Evolutionary conservation across 1,140 invertebrate species (phyloP).

Genomic region (Oppia nitens): DNA sequence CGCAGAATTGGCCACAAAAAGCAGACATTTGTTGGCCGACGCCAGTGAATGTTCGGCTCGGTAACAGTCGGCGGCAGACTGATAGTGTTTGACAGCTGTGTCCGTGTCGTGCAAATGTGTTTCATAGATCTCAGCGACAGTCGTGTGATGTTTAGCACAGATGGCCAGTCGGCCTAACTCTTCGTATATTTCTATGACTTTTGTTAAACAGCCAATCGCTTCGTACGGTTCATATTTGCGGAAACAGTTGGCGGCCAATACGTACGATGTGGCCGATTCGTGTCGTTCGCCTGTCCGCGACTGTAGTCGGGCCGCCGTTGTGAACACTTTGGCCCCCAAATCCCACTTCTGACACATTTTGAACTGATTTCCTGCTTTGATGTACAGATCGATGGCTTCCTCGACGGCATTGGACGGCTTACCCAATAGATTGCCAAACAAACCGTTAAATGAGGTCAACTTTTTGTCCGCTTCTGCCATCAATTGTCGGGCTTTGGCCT

Average conservation of each 20-base stretch:
- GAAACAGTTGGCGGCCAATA: conserved; percentile 92
- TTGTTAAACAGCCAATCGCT: conserved; percentile 74
- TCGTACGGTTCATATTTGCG: conserved; percentile 87
- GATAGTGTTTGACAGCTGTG: conserved; percentile 77
- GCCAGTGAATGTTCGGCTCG: conserved; percentile 41
- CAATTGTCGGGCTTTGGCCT: conserved; percentile 76
- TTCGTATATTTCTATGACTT: conserved; percentile 94
- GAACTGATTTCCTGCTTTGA: conserved; percentile 85
- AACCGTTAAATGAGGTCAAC: conserved; percentile 54
- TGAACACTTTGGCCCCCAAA: conserved; percentile 34
- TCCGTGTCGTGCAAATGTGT: conserved; percentile 76
- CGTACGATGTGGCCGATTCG: conserved; percentile 82
- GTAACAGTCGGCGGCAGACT: conserved; percentile 89
- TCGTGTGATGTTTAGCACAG: conserved; percentile 94
- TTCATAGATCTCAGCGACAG: conserved; percentile 95
- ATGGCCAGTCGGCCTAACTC: conserved; percentile 97
- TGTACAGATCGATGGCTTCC: conserved; percentile 89
- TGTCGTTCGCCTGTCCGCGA: conserved; percentile 68
- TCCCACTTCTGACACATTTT: conserved; percentile 99
- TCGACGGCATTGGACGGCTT: conserved; percentile 63
- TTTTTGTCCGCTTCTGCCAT: conserved; percentile 84
- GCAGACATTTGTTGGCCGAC: conserved; percentile 90
- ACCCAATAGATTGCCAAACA: conserved; percentile 76
- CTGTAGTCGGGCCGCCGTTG: conserved; percentile 62
- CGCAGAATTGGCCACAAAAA: conserved; percentile 92